These are phyloP conservation scores for Spinibarbus caldwelli DNA, from an alignment of 2,797 vertebrate genomes.

Conservation along the genomic window DNA sequence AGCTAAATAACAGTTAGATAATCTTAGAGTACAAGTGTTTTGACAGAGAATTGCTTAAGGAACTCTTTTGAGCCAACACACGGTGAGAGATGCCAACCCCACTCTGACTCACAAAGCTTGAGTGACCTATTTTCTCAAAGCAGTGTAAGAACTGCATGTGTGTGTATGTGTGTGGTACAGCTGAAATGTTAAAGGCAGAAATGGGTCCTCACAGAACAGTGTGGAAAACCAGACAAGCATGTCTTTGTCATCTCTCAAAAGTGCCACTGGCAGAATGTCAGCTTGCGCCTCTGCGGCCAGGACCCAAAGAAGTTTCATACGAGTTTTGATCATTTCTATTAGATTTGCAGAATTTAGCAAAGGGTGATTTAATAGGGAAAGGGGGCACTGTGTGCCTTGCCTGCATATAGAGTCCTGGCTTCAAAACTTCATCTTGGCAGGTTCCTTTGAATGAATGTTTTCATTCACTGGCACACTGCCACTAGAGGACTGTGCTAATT, in stretches of 20 bases:
- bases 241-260: constrained; percentile 6
- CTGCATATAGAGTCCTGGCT: background rate
- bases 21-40: constrained; percentile 44
- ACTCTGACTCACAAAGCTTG: constrained; percentile 39
- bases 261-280: background rate
- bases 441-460: background rate
- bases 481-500: constrained; percentile 25
- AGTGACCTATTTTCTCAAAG: constrained; percentile 53
- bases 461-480: background rate
- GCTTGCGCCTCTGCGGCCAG: background rate
- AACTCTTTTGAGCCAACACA: constrained; percentile 38
- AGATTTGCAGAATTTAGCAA: background rate
- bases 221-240: constrained; percentile 22
- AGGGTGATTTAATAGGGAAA: background rate
- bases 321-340: background rate
- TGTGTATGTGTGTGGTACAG: constrained; percentile 9
- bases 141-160: constrained; percentile 17
- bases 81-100: constrained; percentile 29
- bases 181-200: constrained; percentile 12
- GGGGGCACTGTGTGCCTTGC: background rate
- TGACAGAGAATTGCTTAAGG: constrained; percentile 52
- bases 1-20: constrained; percentile 14
- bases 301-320: background rate
- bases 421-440: background rate
- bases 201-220: constrained; percentile 10